These are phyloP conservation scores for Griposia aprilina DNA, from an alignment of 2,888 invertebrate genomes.

Conservation along the genomic window DNA sequence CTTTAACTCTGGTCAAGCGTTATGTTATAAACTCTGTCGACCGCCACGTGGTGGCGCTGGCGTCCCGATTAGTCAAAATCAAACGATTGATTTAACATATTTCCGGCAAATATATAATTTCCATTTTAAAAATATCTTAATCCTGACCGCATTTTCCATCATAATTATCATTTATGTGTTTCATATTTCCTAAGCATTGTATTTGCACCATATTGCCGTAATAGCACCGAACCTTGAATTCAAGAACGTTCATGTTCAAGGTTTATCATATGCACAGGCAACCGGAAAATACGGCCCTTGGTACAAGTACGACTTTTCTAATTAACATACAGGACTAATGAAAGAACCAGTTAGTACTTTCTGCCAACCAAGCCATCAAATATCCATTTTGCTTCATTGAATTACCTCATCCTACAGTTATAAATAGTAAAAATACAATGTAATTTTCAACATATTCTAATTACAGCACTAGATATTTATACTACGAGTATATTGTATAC, in stretches of 20 bases:
- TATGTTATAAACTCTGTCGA: no score
- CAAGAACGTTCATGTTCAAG: slow-evolving; percentile 14
- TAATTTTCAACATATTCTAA: background rate
- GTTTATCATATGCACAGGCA: slow-evolving; percentile 24
- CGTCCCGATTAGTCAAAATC: no score
- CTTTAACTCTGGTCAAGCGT: no score
- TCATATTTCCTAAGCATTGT: background rate
- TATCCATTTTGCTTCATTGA: no score
- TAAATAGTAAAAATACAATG: background rate
- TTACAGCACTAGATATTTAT: background rate
- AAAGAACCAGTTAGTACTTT: background rate
- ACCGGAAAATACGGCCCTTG: slow-evolving; percentile 9
- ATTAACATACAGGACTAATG: slow-evolving; percentile 15
- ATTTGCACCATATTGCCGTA: slow-evolving; percentile 4
- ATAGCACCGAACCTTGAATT: slow-evolving; percentile 23
- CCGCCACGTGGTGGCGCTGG: no score
- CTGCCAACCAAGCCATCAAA: no score
- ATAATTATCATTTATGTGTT: background rate
- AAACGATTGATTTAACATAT: no score
- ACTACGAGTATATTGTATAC: no score
- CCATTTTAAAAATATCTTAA: background rate
- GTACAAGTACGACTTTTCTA: background rate
- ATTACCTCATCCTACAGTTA: background rate
- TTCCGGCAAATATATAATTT: no score
- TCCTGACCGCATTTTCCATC: background rate